phyloP scores from a whole-genome alignment of 2,797 vertebrate species.

The Labroides dimidiatus region DNA sequence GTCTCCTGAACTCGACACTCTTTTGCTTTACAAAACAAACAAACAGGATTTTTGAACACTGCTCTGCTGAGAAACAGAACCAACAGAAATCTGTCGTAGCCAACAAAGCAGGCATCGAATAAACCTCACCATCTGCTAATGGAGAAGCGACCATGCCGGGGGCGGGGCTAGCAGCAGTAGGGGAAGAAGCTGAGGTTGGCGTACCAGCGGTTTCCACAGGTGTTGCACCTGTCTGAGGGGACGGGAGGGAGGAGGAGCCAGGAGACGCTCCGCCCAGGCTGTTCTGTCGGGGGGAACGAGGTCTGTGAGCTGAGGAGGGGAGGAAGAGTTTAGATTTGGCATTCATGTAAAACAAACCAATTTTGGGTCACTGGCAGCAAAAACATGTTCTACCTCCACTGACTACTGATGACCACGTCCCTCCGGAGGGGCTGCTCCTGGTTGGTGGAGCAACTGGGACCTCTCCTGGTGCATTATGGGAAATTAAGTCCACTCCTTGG shows the following conservation, averaged over 20 bases:
- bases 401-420: slow-evolving; percentile 98
- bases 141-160: slow-evolving; percentile 90
- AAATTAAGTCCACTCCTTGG: slow-evolving; percentile 92
- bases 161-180: slow-evolving; percentile 91
- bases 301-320: slow-evolving; percentile 91
- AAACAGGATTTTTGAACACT: background rate
- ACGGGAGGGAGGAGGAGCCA: slow-evolving; percentile 88
- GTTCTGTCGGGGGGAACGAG: slow-evolving; percentile 95
- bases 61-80: background rate
- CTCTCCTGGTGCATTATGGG: slow-evolving; percentile 92
- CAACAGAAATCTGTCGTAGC: too few species aligned
- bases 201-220: slow-evolving; percentile 88
- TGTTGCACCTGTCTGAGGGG: slow-evolving; percentile 90
- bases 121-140: slow-evolving; percentile 87
- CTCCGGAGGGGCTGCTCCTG: slow-evolving; percentile 93
- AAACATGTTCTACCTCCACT: slow-evolving; percentile 88
- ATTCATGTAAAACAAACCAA: background rate
- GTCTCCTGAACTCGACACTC: slow-evolving; percentile 95
- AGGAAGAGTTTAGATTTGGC: slow-evolving; percentile 14
- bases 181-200: slow-evolving; percentile 89
- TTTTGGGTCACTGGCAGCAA: background rate
- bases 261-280: slow-evolving; percentile 85
- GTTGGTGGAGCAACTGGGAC: slow-evolving; percentile 86
- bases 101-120: too few species aligned
- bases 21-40: slow-evolving; percentile 86